Conservation (phyloP, 2,797 vertebrate species). For the Alcedo quadribrachys region DNA sequence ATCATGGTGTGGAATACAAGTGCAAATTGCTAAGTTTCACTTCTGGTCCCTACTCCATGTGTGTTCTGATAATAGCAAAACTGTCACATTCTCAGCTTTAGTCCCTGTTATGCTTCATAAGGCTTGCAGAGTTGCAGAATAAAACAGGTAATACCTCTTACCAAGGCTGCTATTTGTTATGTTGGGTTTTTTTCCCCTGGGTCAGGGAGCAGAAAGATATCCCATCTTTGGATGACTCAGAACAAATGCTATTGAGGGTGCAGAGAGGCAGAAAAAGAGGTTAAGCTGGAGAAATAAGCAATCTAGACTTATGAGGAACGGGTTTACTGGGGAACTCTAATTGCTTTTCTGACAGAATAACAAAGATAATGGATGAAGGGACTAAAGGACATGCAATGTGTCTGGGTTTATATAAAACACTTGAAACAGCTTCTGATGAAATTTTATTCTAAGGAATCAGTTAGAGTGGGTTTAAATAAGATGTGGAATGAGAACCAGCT, state of each 20-base stretch:
- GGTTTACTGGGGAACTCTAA: background rate
- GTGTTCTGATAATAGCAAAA: background rate
- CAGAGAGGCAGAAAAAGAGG: background rate
- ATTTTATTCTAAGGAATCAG: slow-evolving; percentile 1
- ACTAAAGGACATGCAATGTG: background rate
- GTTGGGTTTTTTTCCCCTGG: background rate
- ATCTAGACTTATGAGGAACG: background rate
- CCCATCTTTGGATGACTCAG: slow-evolving; percentile 4
- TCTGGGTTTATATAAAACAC: background rate
- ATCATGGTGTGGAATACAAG: background rate
- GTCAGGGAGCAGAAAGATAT: background rate
- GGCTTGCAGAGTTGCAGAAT: background rate
- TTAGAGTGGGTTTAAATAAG: slow-evolving; percentile 4
- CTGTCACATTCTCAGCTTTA: background rate
- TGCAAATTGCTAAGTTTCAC: background rate
- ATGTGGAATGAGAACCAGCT: background rate
- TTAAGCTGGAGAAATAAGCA: slow-evolving; percentile 11
- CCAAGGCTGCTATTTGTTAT: background rate
- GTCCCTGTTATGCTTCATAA: background rate
- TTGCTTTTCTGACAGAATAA: slow-evolving; percentile 18
- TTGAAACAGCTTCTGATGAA: background rate
- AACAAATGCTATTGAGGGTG: background rate
- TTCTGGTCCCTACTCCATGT: background rate
- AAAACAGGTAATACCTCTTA: background rate
- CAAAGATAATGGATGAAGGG: background rate